phyloP scores from a whole-genome alignment of 1,140 invertebrate species.

The Bombus consobrinus region DNA sequence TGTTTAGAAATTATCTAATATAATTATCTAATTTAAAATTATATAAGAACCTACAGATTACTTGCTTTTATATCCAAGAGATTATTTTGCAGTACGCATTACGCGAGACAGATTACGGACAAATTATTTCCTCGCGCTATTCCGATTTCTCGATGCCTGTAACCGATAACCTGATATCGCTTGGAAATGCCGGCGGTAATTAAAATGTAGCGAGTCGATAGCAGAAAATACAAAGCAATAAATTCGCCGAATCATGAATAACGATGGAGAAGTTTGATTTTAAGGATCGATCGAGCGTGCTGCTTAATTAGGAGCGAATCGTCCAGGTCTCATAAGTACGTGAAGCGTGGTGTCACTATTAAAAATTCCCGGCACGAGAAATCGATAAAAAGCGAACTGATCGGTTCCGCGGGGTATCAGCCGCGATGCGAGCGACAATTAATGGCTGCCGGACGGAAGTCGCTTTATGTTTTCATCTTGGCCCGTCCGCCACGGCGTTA shows the following conservation, averaged over 20 bases:
- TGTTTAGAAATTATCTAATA: too few relatives aligned
- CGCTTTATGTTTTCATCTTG: conserved; percentile 49
- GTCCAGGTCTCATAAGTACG: conserved; percentile 22
- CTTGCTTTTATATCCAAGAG: too few relatives aligned
- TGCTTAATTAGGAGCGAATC: conserved; percentile 15
- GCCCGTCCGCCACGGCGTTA: conserved; percentile 39
- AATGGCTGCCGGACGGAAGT: conserved; percentile 49
- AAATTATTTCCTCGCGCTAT: not conserved
- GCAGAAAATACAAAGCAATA: not conserved
- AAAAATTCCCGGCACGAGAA: conserved; percentile 54
- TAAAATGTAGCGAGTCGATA: not conserved
- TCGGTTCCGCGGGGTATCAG: conserved; percentile 24
- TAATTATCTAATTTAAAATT: too few relatives aligned
- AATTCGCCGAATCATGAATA: not conserved
- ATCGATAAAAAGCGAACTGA: conserved; percentile 33
- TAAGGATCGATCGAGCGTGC: not conserved
- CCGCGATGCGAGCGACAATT: conserved; percentile 35
- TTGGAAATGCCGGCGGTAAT: not conserved
- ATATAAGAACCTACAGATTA: too few relatives aligned
- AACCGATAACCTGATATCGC: not conserved
- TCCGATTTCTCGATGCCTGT: not conserved
- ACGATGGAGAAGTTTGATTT: not conserved
- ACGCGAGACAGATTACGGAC: too few relatives aligned
- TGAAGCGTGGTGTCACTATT: conserved; percentile 27
- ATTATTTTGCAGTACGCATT: too few relatives aligned